These are phyloP conservation scores for Cebidichthys violaceus DNA, from an alignment of 2,113 vertebrate species.

Conservation along the genomic window DNA sequence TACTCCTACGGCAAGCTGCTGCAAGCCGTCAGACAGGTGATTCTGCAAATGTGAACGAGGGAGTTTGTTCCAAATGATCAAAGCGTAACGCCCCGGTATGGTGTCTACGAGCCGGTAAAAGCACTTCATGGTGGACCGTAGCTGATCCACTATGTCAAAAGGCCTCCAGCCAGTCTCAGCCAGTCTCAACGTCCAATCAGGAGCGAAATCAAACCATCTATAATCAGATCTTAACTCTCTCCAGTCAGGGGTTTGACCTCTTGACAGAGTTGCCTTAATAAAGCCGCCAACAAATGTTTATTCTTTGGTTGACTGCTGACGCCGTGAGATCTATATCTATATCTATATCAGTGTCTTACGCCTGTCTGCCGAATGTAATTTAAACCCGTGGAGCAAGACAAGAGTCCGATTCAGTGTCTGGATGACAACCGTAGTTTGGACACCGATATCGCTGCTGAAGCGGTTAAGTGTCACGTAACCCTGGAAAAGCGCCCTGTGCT, in stretches of 20 bases:
- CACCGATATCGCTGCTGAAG: background rate
- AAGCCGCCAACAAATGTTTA: slow-evolving; percentile 29
- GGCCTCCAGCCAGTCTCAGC: background rate
- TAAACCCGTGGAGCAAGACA: background rate
- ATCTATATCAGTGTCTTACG: slow-evolving; percentile 14
- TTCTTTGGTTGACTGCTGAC: background rate
- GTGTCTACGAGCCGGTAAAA: background rate
- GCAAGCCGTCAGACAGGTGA: slow-evolving; percentile 84
- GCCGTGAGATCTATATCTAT: background rate
- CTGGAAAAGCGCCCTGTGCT: background rate
- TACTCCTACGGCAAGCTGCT: slow-evolving; percentile 86
- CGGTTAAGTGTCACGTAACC: background rate
- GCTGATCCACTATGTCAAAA: slow-evolving; percentile 4
- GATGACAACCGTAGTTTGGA: background rate
- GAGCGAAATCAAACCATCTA: background rate
- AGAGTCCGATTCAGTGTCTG: slow-evolving; percentile 10
- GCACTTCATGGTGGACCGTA: background rate
- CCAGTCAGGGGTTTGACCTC: slow-evolving; percentile 22
- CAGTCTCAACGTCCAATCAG: background rate
- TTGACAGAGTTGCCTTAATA: slow-evolving; percentile 1
- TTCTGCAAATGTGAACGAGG: background rate
- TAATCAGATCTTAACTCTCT: slow-evolving; percentile 2
- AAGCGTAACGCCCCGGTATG: background rate
- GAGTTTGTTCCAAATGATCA: background rate
- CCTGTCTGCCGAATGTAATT: background rate